phyloP scores from a whole-genome alignment of 2,888 invertebrate genomes.

The Ophion costatus region DNA sequence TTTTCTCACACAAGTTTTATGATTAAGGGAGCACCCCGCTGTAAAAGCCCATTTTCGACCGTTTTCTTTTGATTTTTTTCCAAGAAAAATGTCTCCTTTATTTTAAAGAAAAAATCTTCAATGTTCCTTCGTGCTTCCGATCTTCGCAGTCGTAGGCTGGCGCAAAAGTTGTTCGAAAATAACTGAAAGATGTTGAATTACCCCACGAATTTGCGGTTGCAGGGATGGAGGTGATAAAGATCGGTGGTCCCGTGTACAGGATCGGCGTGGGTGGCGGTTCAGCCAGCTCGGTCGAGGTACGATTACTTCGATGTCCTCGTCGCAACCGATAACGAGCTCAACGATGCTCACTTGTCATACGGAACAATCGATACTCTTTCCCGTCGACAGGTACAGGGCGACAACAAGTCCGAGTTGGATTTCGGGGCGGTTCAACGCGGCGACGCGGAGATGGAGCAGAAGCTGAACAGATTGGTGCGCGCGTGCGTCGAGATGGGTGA shows the following conservation, averaged over 20 bases:
- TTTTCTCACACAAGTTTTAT: too few relatives aligned
- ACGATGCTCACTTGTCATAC: background rate
- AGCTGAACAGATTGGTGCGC: constrained; percentile 96
- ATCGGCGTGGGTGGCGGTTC: constrained; percentile 99
- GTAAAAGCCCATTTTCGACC: too few relatives aligned
- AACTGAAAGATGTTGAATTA: background rate
- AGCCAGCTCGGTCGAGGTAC: constrained; percentile 94
- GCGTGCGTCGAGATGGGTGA: constrained; percentile 94
- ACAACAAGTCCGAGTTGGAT: constrained; percentile 93
- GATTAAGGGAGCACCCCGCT: too few relatives aligned
- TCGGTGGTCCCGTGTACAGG: constrained; percentile 98
- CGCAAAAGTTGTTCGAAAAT: background rate
- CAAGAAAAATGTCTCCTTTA: too few relatives aligned
- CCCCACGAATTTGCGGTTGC: constrained; percentile 61
- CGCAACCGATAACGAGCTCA: background rate
- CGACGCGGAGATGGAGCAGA: constrained; percentile 99
- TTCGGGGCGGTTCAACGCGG: constrained; percentile 98
- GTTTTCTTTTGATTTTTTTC: too few relatives aligned
- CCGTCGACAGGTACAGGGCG: constrained; percentile 90
- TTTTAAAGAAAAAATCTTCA: too few relatives aligned
- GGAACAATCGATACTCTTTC: background rate
- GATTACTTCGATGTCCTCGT: background rate
- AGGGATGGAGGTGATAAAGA: constrained; percentile 96
- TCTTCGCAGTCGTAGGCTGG: too few relatives aligned
- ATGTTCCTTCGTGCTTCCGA: background rate